Base-by-base conservation (phyloP, 2,113 vertebrate genomes). In the Barnardius zonarius region DNA sequence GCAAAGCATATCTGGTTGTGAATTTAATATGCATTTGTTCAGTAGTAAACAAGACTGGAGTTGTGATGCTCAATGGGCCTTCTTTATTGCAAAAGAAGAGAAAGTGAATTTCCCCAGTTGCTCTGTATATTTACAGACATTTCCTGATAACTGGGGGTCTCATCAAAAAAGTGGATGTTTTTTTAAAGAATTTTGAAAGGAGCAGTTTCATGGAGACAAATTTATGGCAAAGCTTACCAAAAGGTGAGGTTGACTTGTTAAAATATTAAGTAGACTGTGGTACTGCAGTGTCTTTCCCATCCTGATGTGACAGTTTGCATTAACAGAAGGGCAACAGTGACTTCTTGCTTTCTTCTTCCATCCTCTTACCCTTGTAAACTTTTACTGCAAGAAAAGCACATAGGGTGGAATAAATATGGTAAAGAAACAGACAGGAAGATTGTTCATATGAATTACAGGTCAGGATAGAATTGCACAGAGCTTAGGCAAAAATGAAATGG, bases 41-140 rank as follows among this genome's bases (percentile, higher is more conserved):
- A 23, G 51, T 33, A 6, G 13, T 7, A 39, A 43, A 13, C 13
- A 11, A 19, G 48, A 5, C 6, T 5, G n/a, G 55, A 30, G 30
- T 2, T 33, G 48, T 1, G 3, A 3, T 75, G 41, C 46, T 62
- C 59, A 4, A 1, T 2, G 46, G 7, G 66, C 52, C 24, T 64
- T 16, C 33, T 43, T 27, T 24, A 33, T 17, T 51, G 24, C 43
- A 9, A 16, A 55, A 39, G 51, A 10, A 25, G 49, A 39, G 51
- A 10, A 33, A 44, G 22, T 43, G 49, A 35, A 37, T 54, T 64
- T 63, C 31, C 43, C 37, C n/a, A 23, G 0, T 63, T 14, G 33
- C 61, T 68, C 17, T 27, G 0, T 14, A 0, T 46, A 13, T 59
- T 41, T 54, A 18, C 31, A 48, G 48, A 27, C 3, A 2, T 30